Percentiles rank a stretch among this genome's conserved stretches.
Evolutionary conservation across 2,797 vertebrate species (phyloP).

Genomic region (Esox masquinongy): DNA sequence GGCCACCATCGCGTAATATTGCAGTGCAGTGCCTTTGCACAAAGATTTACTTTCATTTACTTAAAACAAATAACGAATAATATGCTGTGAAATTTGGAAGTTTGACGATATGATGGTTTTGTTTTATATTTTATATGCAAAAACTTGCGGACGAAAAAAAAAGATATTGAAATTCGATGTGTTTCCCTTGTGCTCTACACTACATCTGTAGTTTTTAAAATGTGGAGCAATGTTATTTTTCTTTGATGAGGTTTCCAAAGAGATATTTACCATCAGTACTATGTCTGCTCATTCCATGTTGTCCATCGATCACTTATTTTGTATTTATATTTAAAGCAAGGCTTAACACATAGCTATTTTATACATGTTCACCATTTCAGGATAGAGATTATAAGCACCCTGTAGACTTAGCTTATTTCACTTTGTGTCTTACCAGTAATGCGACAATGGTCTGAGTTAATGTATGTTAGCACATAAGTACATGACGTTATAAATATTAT

Average conservation of each 20-base stretch:
- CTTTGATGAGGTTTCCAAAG: slow-evolving; percentile 40
- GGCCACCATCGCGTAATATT: slow-evolving; percentile 75
- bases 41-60: slow-evolving; percentile 63
- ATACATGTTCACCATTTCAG: slow-evolving; percentile 73
- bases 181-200: slow-evolving; percentile 34
- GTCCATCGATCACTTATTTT: slow-evolving; percentile 58
- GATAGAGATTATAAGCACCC: slow-evolving; percentile 81
- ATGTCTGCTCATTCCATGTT: slow-evolving; percentile 41
- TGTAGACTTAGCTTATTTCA: slow-evolving; percentile 76
- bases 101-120: slow-evolving; percentile 77
- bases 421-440: slow-evolving; percentile 79
- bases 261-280: slow-evolving; percentile 48
- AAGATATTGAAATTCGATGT: slow-evolving; percentile 42
- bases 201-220: slow-evolving; percentile 29
- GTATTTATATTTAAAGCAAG: slow-evolving; percentile 82
- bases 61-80: slow-evolving; percentile 66
- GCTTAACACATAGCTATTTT: slow-evolving; percentile 77
- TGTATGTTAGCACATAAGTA: slow-evolving; percentile 86
- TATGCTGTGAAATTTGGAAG: slow-evolving; percentile 91
- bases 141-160: slow-evolving; percentile 50
- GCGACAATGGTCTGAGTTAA: slow-evolving; percentile 89
- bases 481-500: slow-evolving; percentile 88
- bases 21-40: slow-evolving; percentile 86
- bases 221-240: slow-evolving; percentile 34
- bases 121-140: slow-evolving; percentile 42